Evolutionary conservation across 2,888 invertebrate species (phyloP), one percentile per base, ranked within the genome.

Genomic region (Leucophenga maculata): DNA sequence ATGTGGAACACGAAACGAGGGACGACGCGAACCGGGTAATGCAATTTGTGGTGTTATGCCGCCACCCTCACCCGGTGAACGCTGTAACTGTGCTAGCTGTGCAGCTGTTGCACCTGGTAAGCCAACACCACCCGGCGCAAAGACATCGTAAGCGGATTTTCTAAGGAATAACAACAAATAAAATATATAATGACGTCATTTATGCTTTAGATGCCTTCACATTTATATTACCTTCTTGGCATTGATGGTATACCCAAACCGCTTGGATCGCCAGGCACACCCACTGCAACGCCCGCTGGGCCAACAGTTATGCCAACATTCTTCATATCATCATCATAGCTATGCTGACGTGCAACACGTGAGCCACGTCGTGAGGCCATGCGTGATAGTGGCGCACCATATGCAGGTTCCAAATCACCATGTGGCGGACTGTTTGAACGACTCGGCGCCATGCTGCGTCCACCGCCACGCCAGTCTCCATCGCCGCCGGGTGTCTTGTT

Each of bases 91-190:
- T 78, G 76, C 84, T 39, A 39, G 85, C 18, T 87, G 84, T 6
- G 87, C 88, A 67, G 87, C 81, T 22, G 71, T 84, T 14, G 44
- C 86, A 14, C 87, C 85, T 3, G 88, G 88, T 60, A 89, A 88
- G 46, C 89, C 90, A 60, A 91, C 88, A 50, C 89, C 83, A 66
- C 91, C 91, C 1, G 93, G 93, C 1, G 93, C 92, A 79, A 94
- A 95, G 14, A 96, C 94, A 83, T 95, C 95, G 81, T 95, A 95
- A 16, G 95, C 95, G 52, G 95, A 95, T 73, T 88, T 88, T 73
- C 88, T 88, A 69, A 11, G 57, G 66, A 44, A 16, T 55, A 11
- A n/a, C 14, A 46, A 44, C 18, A 59, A 20, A 50, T 50, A 66
- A 9, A 66, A 65, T 18, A 9, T n/a, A 22, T 1, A 11, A 52